Percentiles rank a stretch among this genome's conserved stretches.
phyloP scores from a whole-genome alignment of 2,888 invertebrate genomes.

The Luperina nickerlii region DNA sequence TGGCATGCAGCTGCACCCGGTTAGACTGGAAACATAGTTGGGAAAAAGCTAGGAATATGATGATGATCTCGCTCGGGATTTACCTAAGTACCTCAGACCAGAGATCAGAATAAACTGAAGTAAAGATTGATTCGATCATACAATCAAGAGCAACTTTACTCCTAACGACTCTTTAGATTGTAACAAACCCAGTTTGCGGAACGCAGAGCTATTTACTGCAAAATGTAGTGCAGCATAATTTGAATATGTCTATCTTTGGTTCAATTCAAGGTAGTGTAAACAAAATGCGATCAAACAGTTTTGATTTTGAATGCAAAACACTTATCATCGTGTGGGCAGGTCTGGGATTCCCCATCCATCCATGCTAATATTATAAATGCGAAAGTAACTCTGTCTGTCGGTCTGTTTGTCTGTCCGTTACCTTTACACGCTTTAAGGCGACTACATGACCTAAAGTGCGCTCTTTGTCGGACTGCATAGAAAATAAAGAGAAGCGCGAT shows the following conservation, averaged over 20 bases:
- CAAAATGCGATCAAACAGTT: constrained; percentile 23
- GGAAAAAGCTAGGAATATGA: no score
- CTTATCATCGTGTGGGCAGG: neutral
- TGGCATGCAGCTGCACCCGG: no score
- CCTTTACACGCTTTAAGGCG: no score
- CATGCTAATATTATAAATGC: neutral
- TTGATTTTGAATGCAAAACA: constrained; percentile 6
- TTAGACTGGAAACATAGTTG: no score
- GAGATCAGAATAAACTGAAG: no score
- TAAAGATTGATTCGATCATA: neutral
- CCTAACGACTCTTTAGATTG: neutral
- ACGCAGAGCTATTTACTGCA: neutral
- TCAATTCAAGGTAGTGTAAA: constrained; percentile 32
- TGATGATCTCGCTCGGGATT: no score
- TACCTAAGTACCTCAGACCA: neutral
- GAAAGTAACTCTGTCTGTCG: no score
- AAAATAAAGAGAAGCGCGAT: no score
- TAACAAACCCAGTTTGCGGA: neutral
- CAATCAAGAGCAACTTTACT: constrained; percentile 7
- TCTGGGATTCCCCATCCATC: constrained; percentile 9
- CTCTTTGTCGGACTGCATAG: no score
- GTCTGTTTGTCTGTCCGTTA: no score
- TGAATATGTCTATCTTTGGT: constrained; percentile 15
- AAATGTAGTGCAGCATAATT: constrained; percentile 13
- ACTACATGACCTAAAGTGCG: no score